Conservation (phyloP, 2,888 invertebrate genomes). For the Caenorhabditis sp. region DNA sequence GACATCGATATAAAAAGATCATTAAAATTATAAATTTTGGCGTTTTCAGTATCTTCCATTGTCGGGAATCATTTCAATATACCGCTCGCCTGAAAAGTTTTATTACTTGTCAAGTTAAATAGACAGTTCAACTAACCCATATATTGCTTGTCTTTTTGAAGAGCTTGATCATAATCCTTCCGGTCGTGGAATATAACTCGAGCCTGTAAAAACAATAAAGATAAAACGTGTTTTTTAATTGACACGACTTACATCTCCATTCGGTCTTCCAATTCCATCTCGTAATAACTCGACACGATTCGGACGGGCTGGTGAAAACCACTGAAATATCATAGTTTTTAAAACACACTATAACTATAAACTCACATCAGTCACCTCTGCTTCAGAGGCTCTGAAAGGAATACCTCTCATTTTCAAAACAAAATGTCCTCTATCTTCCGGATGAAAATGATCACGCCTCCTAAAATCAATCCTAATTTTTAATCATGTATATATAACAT, state of each 20-base stretch:
- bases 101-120: too few species aligned
- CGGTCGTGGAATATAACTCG: slow-evolving; percentile 38
- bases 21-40: too few species aligned
- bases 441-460: not conserved
- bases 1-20: too few species aligned
- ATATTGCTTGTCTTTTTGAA: slow-evolving; percentile 53
- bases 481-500: too few species aligned
- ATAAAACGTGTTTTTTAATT: not conserved
- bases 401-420: slow-evolving; percentile 52
- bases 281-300: slow-evolving; percentile 42
- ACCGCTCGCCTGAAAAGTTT: slow-evolving; percentile 19
- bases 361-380: slow-evolving; percentile 46
- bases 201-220: too few species aligned
- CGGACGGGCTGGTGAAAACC: slow-evolving; percentile 46
- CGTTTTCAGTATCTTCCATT: slow-evolving; percentile 33
- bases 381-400: slow-evolving; percentile 50
- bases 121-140: slow-evolving; percentile 26
- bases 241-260: slow-evolving; percentile 37
- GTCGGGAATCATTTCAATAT: slow-evolving; percentile 43
- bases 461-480: too few species aligned
- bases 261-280: slow-evolving; percentile 43
- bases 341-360: not conserved
- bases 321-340: slow-evolving; percentile 21
- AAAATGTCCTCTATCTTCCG: slow-evolving; percentile 14
- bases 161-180: slow-evolving; percentile 52